These are phyloP conservation scores for Bos indicus DNA, from an alignment of 2,113 vertebrate species.

Conservation along the genomic window DNA sequence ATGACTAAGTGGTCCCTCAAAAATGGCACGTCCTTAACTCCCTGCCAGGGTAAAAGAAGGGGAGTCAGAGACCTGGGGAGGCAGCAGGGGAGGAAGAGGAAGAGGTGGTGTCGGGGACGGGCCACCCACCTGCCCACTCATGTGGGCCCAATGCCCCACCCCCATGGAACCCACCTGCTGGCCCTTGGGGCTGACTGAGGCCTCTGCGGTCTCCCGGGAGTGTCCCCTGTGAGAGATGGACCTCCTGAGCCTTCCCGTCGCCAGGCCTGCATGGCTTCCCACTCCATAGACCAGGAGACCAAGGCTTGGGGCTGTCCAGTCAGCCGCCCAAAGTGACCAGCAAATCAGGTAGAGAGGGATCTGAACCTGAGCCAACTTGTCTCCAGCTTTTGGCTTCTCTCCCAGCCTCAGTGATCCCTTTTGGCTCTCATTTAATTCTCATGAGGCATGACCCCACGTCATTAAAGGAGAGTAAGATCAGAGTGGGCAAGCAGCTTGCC, in stretches of 20 bases:
- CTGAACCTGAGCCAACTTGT: background rate
- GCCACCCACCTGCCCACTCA: background rate
- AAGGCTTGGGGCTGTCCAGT: background rate
- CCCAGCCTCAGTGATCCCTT: background rate
- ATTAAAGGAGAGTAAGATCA: background rate
- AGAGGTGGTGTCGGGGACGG: fast-evolving
- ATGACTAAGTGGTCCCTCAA: background rate
- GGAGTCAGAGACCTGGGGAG: background rate
- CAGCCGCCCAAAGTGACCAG: background rate
- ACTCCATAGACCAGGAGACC: background rate
- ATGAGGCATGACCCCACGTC: background rate
- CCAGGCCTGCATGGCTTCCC: background rate
- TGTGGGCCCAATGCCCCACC: fast-evolving
- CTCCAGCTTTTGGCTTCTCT: background rate
- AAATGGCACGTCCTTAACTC: background rate
- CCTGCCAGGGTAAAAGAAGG: background rate
- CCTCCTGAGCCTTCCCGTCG: background rate
- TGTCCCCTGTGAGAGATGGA: constrained; percentile 47
- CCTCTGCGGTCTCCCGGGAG: constrained; percentile 36
- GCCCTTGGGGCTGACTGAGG: constrained; percentile 29
- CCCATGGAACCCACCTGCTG: constrained; percentile 40
- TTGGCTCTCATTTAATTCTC: background rate
- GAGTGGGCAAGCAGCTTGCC: background rate
- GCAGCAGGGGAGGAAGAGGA: background rate
- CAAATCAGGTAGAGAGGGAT: background rate